Base-by-base conservation (phyloP, 2,888 invertebrate genomes). In the Philopedon plagiatum region DNA sequence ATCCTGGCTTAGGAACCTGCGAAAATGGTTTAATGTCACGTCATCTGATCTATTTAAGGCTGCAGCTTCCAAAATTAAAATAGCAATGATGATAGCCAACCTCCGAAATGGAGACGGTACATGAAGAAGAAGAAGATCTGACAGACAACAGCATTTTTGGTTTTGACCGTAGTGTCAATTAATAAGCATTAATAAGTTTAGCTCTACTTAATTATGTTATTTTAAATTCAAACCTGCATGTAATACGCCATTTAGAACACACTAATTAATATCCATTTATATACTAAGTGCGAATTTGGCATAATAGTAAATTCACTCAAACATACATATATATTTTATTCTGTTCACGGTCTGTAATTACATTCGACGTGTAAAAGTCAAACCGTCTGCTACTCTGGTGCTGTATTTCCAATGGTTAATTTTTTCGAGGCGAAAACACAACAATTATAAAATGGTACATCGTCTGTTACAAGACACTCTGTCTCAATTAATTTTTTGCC, bases 401-500 rank as follows among this genome's bases (percentile, higher is more conserved):
- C 41, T 26, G 58, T 41, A 58, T 58, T 58, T 58, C 58, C 58
- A 58, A 41, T 41, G 58, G 58, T 58, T 41, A 58, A 54, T 64
- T 64, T 64, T 58, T 67, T 58, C 51, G 51, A 51, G 19, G 13
- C 51, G 63, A 46, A 63, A 70, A 70, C 63, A 70, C 61, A 70
- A 70, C 70, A 70, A 70, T 64, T 64, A 70, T 64, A 64, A 70
- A 62, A 57, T 44, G 32, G 34, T 62, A 46, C 49, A 37, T 37
- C 37, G 63, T 21, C 49, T 15, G 51, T 21, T 51, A 65, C 71
- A 71, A 39, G 71, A 51, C 71, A 71, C 54, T 65, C 65, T 60
- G 65, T 66, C 71, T 71, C 71, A 71, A 71, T 71, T 71, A 65
- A 71, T 66, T 71, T 71, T 69, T 71, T 63, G 11, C 2, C 34